Base-by-base conservation (phyloP, 2,113 vertebrate genomes). In the Chaetops frenatus region DNA sequence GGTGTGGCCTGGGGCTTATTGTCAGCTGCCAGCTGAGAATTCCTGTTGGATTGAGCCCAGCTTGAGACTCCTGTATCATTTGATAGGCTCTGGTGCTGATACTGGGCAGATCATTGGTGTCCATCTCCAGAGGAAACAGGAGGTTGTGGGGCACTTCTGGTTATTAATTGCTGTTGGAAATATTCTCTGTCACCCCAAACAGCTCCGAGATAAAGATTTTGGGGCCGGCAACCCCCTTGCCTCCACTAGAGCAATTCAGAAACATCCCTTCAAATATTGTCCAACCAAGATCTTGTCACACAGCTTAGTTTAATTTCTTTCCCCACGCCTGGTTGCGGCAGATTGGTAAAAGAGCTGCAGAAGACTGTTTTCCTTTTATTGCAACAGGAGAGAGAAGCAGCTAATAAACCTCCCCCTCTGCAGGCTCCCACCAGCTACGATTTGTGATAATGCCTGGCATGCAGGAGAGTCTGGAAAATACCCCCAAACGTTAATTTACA, bases 401-500 rank as follows among this genome's bases (percentile, higher is more conserved):
- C 60, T 38, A 82, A 70, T 74, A 84, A 93, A 74, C 90, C 24
- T 23, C 88, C 53, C 86, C 90, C 74, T 95, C 93, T 54, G 54
- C 35, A 61, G 81, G 81, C 90, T 81, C 85, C 67, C 71, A 60
- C 79, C 72, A 86, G 88, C 90, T 70, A 64, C 82, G 45, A 90
- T 91, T 81, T 82, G 87, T 67, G 80, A 78, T 96, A 87, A 72
- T 33, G 61, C 4, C 66, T 95, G 87, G n/a, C 45, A 9, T 74
- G 92, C 57, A 31, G 89, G 93, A 86, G 85, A 87, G 91, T 44
- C 89, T 88, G 90, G 82, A 92, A 92, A 92, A 87, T 48, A 71
- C 71, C 54, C 94, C 61, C 60, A 74, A 88, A 95, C 36, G 14
- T 92, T 95, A 91, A 96, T 97, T 95, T 95, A 50, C 71, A 47